Evolutionary conservation across 2,888 invertebrate genomes (phyloP), one percentile per base, ranked within the genome.

Genomic region (Zygothrica quintamaculata): DNA sequence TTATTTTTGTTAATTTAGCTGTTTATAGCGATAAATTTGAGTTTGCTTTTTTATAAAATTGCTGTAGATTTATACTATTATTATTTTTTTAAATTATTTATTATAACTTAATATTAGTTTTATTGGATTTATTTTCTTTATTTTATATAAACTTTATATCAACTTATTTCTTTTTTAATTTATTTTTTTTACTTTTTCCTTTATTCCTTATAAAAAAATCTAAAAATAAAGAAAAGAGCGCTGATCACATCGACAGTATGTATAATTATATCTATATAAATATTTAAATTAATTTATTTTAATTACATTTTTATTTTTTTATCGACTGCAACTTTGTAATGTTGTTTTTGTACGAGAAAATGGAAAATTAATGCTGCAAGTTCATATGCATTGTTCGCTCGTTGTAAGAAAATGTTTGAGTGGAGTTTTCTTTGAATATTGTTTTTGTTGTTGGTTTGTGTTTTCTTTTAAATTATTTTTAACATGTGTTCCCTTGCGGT

Each of bases 161-260:
- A n/a, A n/a, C n/a, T n/a, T n/a, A n/a, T n/a, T n/a, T n/a, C n/a
- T n/a, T 12, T 47, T 51, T 26, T 66, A 66, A 73, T 42, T 4
- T 33, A 47, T 50, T 37, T 37, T n/a, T 42, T 33, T 59, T 53
- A 33, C 11, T 51, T 31, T 47, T 8, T 34, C n/a, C n/a, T 42
- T 51, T 56, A 34, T 26, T 56, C 36, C 22, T 18, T 22, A 25
- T 46, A 3, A 7, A 12, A 62, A 37, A 43, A 53, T 31, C 13
- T 16, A 72, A 65, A 22, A 18, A 29, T 43, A 53, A 74, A 47
- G 47, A 25, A 53, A 74, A 43, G 47, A 22, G 34, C 61, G 42
- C 34, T 29, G 74, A 60, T 13, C 22, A 50, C 29, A 22, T 15
- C 36, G 39, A 74, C 48, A 40, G 74, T 70, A 68, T 42, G 74